phyloP scores from a whole-genome alignment of 2,888 invertebrate genomes.

The Pyrochroa serraticornis region DNA sequence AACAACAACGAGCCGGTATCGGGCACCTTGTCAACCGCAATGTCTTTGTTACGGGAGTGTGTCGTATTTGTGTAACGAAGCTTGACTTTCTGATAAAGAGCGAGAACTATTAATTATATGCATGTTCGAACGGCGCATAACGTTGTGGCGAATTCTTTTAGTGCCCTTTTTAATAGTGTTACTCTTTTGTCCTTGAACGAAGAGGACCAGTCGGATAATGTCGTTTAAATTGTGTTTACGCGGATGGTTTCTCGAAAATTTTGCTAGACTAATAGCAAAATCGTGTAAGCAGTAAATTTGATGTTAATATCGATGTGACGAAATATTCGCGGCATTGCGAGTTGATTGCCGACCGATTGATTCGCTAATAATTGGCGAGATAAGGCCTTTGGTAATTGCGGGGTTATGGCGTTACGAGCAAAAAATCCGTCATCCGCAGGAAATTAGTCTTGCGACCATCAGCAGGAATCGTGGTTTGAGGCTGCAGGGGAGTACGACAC shows the following conservation, averaged over 20 bases:
- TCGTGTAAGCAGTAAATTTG: neutral
- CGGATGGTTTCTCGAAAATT: no score
- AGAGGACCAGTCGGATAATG: no score
- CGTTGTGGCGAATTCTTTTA: no score
- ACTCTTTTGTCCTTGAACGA: no score
- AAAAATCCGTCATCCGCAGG: neutral
- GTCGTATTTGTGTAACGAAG: conserved; percentile 25
- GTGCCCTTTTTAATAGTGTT: no score
- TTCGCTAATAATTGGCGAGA: neutral
- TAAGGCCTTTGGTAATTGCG: neutral
- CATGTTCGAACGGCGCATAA: conserved; percentile 21
- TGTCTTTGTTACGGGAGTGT: conserved; percentile 46
- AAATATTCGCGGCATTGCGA: neutral
- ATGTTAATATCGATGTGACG: neutral
- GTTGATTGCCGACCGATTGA: neutral
- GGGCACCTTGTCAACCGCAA: conserved; percentile 40
- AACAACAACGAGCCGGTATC: conserved; percentile 28
- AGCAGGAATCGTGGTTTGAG: no score
- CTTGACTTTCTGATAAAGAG: conserved; percentile 36
- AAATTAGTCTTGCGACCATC: neutral
- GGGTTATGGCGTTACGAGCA: neutral
- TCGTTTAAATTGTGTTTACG: no score
- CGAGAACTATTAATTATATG: conserved; percentile 39
- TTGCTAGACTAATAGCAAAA: conserved; percentile 10
- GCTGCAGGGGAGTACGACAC: conserved; percentile 1